Percentiles rank a stretch among this genome's conserved stretches.
Evolutionary conservation across 1,140 invertebrate species (phyloP).

Genomic region (Drosophila sturtevanti): DNA sequence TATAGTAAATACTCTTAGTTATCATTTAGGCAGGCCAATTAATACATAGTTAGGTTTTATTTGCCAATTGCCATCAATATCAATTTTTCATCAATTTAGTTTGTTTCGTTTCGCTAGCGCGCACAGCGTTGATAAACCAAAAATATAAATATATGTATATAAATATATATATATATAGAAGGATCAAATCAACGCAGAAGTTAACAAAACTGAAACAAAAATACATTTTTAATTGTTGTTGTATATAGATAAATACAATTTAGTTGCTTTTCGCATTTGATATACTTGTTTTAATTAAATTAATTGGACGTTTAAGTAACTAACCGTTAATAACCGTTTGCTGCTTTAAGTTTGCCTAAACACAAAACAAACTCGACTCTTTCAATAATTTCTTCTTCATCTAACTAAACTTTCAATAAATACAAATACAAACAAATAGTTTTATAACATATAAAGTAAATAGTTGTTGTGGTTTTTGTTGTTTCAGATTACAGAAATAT

Average conservation of each 20-base stretch:
- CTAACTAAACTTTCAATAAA: slow-evolving; percentile 81
- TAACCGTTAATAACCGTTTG: slow-evolving; percentile 78
- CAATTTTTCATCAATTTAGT: slow-evolving; percentile 44
- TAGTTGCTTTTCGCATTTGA: slow-evolving; percentile 35
- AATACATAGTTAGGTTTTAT: slow-evolving; percentile 55
- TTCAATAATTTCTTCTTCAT: slow-evolving; percentile 26
- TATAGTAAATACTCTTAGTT: slow-evolving; percentile 56
- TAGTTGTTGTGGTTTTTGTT: slow-evolving; percentile 59
- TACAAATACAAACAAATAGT: slow-evolving; percentile 69
- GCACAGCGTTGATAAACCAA: slow-evolving; percentile 72
- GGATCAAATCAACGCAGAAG: slow-evolving; percentile 51
- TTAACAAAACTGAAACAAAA: slow-evolving; percentile 61
- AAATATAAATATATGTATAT: slow-evolving; percentile 43
- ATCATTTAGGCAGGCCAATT: slow-evolving; percentile 53
- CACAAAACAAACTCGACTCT: slow-evolving; percentile 39
- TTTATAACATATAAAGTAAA: slow-evolving; percentile 71
- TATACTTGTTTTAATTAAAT: slow-evolving; percentile 70
- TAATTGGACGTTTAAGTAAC: slow-evolving; percentile 82
- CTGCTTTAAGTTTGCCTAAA: slow-evolving; percentile 26
- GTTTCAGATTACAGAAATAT: slow-evolving; percentile 42
- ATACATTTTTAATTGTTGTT: slow-evolving; percentile 20
- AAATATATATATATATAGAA: slow-evolving; percentile 25
- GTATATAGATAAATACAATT: slow-evolving; percentile 66
- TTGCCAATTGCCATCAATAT: slow-evolving; percentile 56
- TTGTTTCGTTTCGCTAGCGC: slow-evolving; percentile 55